Conservation (phyloP, 53 echinoderm and acorn worm species). For the Antedon mediterranea region DNA sequence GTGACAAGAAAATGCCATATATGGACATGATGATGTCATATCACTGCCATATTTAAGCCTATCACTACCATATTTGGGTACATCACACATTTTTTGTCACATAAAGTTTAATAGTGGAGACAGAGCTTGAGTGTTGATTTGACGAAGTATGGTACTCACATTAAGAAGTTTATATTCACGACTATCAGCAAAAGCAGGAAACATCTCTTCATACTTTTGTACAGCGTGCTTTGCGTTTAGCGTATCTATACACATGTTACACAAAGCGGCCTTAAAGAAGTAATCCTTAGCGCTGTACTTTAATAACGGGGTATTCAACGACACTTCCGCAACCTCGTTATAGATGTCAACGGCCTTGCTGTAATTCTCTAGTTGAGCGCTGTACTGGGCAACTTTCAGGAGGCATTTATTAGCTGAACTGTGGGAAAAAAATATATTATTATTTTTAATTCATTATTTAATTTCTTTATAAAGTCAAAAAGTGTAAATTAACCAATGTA, state of each 20-base stretch:
- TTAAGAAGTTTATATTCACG: constrained; percentile 84
- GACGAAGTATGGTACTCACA: too few relatives aligned
- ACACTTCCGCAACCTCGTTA: constrained; percentile 58
- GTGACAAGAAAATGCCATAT: too few relatives aligned
- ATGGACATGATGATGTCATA: too few relatives aligned
- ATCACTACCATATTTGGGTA: too few relatives aligned
- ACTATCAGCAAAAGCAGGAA: constrained; percentile 74
- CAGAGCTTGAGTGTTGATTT: too few relatives aligned
- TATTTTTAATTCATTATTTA: too few relatives aligned
- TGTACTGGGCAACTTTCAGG: constrained; percentile 89
- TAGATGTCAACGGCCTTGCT: constrained; percentile 76
- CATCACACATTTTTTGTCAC: too few relatives aligned
- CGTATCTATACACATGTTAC: constrained; percentile 95
- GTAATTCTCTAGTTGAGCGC: constrained; percentile 73
- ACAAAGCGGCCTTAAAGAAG: constrained; percentile 95
- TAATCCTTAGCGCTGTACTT: constrained; percentile 99
- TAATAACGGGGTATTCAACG: constrained; percentile 72
- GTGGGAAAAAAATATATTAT: too few relatives aligned
- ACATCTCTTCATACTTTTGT: constrained; percentile 55
- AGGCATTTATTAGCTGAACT: constrained; percentile 98
- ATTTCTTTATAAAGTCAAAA: too few relatives aligned
- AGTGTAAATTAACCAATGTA: too few relatives aligned
- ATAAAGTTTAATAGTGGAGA: too few relatives aligned
- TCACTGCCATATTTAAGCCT: too few relatives aligned
- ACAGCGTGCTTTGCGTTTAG: constrained; percentile 86